Evolutionary conservation across 2,113 vertebrate genomes (phyloP).

Genomic region (Psophia crepitans): DNA sequence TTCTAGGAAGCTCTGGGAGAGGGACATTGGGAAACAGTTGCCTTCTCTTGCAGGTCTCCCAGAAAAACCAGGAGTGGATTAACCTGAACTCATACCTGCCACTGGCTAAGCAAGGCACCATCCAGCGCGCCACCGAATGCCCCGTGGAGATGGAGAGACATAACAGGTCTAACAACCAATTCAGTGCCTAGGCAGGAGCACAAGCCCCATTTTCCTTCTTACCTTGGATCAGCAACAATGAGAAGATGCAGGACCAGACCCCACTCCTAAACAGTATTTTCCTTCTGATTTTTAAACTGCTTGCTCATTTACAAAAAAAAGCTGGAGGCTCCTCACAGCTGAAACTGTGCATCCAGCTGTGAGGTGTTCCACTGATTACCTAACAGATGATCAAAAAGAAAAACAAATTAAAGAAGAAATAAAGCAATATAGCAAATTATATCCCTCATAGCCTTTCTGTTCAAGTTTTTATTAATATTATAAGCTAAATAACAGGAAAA

Average conservation of each 20-base stretch:
- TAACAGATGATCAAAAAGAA: not conserved
- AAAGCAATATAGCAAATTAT: not conserved
- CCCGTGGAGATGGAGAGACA: fast-evolving
- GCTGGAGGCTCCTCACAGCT: not conserved
- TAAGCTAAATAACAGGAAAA: not conserved
- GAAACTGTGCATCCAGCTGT: not conserved
- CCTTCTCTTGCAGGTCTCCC: not conserved
- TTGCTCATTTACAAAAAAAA: not conserved
- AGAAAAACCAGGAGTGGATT: not conserved
- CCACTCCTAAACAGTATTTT: not conserved
- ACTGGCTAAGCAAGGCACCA: not conserved
- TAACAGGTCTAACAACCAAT: not conserved
- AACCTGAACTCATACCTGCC: not conserved
- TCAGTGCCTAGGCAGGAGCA: not conserved
- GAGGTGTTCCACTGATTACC: not conserved
- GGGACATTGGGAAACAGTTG: not conserved
- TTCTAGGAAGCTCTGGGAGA: not conserved
- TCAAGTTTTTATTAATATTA: not conserved
- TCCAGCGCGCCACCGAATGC: not conserved
- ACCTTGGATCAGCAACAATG: not conserved
- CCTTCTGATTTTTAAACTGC: not conserved
- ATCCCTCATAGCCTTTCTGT: not conserved
- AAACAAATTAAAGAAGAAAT: not conserved
- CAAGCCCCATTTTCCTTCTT: not conserved
- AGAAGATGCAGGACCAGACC: not conserved